These are phyloP conservation scores for honey bee (Apis mellifera) DNA, from an alignment of 1,140 invertebrate genomes.

Conservation along the genomic window DNA sequence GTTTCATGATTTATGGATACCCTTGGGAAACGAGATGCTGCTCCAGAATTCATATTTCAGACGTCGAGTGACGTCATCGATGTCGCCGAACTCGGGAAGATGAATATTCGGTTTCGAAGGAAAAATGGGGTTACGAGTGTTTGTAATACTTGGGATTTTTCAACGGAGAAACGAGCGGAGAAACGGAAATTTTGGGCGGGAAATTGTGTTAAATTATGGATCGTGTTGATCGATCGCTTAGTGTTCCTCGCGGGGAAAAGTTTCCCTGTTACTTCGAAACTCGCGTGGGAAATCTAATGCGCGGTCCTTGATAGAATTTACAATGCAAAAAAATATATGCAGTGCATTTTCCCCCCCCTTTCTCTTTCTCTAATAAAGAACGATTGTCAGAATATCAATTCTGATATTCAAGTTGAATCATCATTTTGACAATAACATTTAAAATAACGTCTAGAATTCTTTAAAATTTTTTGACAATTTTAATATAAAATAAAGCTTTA, in stretches of 20 bases:
- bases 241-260: neutral
- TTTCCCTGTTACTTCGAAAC: neutral
- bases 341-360: no score
- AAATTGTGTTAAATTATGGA: neutral
- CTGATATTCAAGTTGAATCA: no score
- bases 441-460: no score
- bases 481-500: no score
- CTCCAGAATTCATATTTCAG: constrained; percentile 21
- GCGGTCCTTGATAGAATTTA: no score
- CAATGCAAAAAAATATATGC: no score
- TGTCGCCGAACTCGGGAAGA: neutral
- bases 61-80: neutral
- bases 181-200: neutral
- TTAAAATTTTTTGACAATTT: no score
- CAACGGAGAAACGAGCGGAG: no score
- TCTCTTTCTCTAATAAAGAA: no score
- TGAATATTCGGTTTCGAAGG: neutral
- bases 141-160: neutral
- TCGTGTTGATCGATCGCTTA: neutral
- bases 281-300: neutral
- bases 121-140: neutral
- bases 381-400: no score
- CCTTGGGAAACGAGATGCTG: no score
- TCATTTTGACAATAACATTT: no score
- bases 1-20: constrained; percentile 9